These are phyloP conservation scores for Aramus guarauna DNA, from an alignment of 2,113 vertebrate species.

Conservation along the genomic window DNA sequence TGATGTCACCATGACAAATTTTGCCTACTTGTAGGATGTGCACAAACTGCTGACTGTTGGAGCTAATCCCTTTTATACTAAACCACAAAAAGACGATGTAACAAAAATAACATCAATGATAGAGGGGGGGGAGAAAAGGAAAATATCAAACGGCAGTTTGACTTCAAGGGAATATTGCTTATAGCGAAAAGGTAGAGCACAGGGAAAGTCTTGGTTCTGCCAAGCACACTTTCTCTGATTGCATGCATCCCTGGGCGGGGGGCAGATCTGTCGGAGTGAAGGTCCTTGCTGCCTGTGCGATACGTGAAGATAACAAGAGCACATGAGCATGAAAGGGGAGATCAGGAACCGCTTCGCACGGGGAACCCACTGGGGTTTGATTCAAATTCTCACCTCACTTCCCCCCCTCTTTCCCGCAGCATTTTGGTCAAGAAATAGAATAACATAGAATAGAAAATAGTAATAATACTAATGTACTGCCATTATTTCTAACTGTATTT, in stretches of 20 bases:
- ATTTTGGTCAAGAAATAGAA: not conserved
- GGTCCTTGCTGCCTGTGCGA: not conserved
- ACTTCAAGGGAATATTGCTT: not conserved
- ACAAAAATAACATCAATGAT: not conserved
- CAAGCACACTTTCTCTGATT: not conserved
- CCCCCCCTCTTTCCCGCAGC: not conserved
- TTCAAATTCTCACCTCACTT: not conserved
- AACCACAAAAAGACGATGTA: not conserved
- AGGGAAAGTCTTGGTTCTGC: not conserved
- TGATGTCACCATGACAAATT: not conserved
- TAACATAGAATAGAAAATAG: not conserved
- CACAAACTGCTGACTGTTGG: not conserved
- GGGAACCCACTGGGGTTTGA: not conserved
- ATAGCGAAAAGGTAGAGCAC: not conserved
- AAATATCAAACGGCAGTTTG: not conserved
- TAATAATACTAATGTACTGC: not conserved
- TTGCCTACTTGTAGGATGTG: not conserved
- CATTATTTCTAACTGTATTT: not conserved
- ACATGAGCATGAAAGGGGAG: not conserved
- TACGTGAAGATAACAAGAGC: not conserved
- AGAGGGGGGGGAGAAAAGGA: not conserved
- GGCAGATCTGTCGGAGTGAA: accelerated
- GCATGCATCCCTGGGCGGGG: not conserved
- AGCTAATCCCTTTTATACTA: not conserved
- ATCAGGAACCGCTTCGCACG: not conserved